A percentile compares a stretch with the other conserved stretches of the same genome.
Evolutionary conservation across 2,113 vertebrate genomes (phyloP).

Genomic region (Stegostoma tigrinum): DNA sequence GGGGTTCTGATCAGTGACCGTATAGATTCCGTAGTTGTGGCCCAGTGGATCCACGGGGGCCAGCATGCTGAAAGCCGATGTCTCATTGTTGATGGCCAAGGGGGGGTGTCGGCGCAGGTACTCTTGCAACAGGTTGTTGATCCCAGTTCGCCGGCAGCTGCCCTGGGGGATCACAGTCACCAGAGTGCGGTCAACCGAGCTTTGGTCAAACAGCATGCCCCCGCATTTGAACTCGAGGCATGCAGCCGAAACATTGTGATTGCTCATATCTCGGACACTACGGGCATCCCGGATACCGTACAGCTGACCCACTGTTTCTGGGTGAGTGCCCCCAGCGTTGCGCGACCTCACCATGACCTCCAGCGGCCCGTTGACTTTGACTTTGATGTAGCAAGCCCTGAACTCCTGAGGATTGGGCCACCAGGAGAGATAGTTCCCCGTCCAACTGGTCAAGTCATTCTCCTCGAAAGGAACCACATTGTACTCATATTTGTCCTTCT

Average conservation of each 20-base stretch:
- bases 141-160: constrained; percentile 65
- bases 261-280: constrained; percentile 70
- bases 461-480: constrained; percentile 91
- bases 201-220: constrained; percentile 91
- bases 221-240: constrained; percentile 95
- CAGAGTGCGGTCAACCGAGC: constrained; percentile 70
- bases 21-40: constrained; percentile 98
- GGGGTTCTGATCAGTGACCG: constrained; percentile 91
- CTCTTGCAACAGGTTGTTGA: constrained; percentile 74
- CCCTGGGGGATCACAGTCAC: constrained; percentile 79
- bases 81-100: constrained; percentile 58
- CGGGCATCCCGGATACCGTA: constrained; percentile 89
- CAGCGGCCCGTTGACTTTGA: constrained; percentile 74
- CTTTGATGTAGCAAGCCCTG: constrained; percentile 88
- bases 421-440: constrained; percentile 83
- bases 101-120: constrained; percentile 84
- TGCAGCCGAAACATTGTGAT: constrained; percentile 64
- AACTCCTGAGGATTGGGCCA: constrained; percentile 98
- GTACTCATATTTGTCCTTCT: constrained; percentile 90
- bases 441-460: constrained; percentile 82
- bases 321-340: constrained; percentile 76
- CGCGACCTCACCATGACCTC: constrained; percentile 85
- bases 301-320: constrained; percentile 68
- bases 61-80: constrained; percentile 73
- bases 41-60: constrained; percentile 85